Conservation (phyloP, 2,888 invertebrate species). For the Ectropis crepuscularia region DNA sequence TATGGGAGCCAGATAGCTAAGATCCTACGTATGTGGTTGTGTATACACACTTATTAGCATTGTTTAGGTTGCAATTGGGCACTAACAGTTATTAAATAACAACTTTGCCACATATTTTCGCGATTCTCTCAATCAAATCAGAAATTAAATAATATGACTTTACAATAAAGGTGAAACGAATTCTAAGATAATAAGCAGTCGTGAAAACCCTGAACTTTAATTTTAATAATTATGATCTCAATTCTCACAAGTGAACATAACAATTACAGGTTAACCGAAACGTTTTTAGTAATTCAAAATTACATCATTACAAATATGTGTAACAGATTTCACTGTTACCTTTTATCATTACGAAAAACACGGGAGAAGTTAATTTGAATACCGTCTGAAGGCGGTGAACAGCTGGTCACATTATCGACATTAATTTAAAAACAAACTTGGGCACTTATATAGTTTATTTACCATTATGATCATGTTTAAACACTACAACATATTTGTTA, state of each 20-base stretch:
- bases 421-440: constrained; percentile 8
- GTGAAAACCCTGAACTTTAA: constrained; percentile 26
- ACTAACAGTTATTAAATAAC: too few relatives aligned
- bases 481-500: not conserved
- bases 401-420: constrained; percentile 8
- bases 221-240: constrained; percentile 19
- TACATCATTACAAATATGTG: constrained; percentile 2
- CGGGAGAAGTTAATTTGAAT: constrained; percentile 12
- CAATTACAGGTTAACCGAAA: constrained; percentile 2
- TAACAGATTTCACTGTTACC: constrained; percentile 3
- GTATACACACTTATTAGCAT: not conserved
- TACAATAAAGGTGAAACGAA: constrained; percentile 15
- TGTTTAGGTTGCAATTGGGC: too few relatives aligned
- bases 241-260: constrained; percentile 12
- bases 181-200: constrained; percentile 21
- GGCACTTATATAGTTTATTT: constrained; percentile 1
- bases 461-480: not conserved
- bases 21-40: not conserved
- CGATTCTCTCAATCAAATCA: not conserved
- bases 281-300: constrained; percentile 5
- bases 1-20: not conserved
- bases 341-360: constrained; percentile 5
- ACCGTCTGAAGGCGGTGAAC: constrained; percentile 4
- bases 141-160: not conserved
- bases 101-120: too few relatives aligned